These are phyloP conservation scores for Okapia johnstoni DNA, from an alignment of 2,113 vertebrate species.

Conservation along the genomic window DNA sequence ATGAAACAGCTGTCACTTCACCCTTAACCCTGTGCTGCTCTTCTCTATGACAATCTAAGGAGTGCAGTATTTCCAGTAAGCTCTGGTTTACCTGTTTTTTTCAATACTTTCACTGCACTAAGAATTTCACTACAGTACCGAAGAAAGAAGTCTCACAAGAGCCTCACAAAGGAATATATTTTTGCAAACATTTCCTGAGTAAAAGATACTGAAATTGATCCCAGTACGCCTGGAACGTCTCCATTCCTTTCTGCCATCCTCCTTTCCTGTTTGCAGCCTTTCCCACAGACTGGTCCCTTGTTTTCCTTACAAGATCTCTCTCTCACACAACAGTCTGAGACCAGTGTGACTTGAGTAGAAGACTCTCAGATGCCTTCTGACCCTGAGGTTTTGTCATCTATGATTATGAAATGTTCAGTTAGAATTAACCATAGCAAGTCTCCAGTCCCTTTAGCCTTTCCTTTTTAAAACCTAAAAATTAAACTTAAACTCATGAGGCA, in stretches of 20 bases:
- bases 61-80: not conserved
- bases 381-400: not conserved
- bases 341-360: not conserved
- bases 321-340: not conserved
- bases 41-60: not conserved
- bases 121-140: not conserved
- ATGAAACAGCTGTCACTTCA: conserved; percentile 23
- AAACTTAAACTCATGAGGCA: conserved; percentile 13
- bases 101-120: not conserved
- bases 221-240: not conserved
- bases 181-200: not conserved
- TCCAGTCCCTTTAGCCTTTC: not conserved
- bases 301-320: not conserved
- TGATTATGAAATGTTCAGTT: not conserved
- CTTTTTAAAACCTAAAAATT: not conserved
- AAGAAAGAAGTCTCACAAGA: not conserved
- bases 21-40: not conserved
- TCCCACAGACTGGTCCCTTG: not conserved
- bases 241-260: not conserved
- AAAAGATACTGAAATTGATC: not conserved
- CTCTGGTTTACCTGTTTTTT: not conserved
- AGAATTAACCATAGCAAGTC: not conserved
- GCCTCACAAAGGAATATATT: not conserved
- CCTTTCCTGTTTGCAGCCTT: not conserved
- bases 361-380: not conserved